These are phyloP conservation scores for Antheraea mylitta DNA, from an alignment of 1,140 invertebrate genomes.

Conservation along the genomic window DNA sequence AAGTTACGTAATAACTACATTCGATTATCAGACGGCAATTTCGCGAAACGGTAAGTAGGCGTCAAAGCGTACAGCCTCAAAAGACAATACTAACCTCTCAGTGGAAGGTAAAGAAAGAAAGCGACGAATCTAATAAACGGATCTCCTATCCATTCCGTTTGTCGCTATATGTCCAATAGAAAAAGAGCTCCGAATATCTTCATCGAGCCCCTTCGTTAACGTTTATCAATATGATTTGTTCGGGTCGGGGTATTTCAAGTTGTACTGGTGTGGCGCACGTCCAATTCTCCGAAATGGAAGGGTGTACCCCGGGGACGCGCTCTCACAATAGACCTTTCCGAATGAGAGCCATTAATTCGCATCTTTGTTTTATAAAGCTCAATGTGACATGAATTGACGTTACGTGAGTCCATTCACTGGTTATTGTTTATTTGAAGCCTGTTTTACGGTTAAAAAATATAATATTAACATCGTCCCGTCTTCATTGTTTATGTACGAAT, in stretches of 20 bases:
- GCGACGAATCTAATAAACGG: slow-evolving; percentile 72
- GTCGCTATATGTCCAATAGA: slow-evolving; percentile 50
- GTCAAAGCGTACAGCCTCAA: slow-evolving; percentile 50
- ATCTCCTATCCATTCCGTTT: slow-evolving; percentile 66
- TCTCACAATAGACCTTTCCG: slow-evolving; percentile 68
- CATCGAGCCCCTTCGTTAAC: slow-evolving; percentile 33
- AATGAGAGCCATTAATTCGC: slow-evolving; percentile 74
- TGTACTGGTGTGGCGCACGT: slow-evolving; percentile 57
- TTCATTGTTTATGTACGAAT: background rate
- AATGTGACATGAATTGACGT: slow-evolving; percentile 65
- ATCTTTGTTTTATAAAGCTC: slow-evolving; percentile 74
- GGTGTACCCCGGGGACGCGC: slow-evolving; percentile 62
- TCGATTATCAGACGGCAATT: slow-evolving; percentile 43
- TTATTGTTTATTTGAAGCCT: slow-evolving; percentile 52
- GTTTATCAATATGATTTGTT: slow-evolving; percentile 47
- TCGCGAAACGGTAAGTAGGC: slow-evolving; percentile 42
- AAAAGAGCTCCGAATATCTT: slow-evolving; percentile 38
- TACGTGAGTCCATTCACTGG: slow-evolving; percentile 58
- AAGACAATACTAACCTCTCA: slow-evolving; percentile 64
- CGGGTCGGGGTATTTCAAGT: slow-evolving; percentile 38
- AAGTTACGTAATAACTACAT: slow-evolving; percentile 30
- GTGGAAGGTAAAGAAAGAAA: slow-evolving; percentile 74
- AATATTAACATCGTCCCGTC: too few species aligned
- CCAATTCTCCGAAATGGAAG: slow-evolving; percentile 75
- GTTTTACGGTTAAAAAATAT: slow-evolving; percentile 29